Base-by-base conservation (phyloP, 2,888 invertebrate genomes). In the Ectobius pallidus region DNA sequence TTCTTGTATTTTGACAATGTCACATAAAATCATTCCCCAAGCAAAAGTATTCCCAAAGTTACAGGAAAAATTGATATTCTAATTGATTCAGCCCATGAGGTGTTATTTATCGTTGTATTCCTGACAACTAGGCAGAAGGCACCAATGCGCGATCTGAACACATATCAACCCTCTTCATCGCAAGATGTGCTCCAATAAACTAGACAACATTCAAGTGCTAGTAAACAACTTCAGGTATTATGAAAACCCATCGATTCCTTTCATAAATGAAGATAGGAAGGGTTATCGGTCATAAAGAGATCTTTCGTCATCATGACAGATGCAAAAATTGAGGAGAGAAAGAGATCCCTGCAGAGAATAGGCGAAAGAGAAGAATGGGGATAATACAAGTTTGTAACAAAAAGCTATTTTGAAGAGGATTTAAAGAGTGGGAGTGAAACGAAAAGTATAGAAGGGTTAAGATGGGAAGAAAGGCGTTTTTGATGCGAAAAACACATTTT, bases 401-500 rank as follows among this genome's bases (percentile, higher is more conserved):
- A 52, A 52, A 52, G 22, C 63, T 16, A 63, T 63, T 63, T 25
- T 63, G 63, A 63, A 63, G 63, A 63, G 63, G 63, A 63, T 63
- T 63, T 63, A 34, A 63, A 63, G 63, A 63, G 34, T 42, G 42
- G 42, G 63, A 42, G 42, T 63, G 42, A 22, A 63, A n/a, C n/a
- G 27, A 34, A 63, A 7, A 22, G 22, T 63, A 16, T 63, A 25
- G 42, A 63, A 63, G 16, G 63, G n/a, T 63, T 14, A 42, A 42
- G 22, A 39, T 63, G 20, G 63, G 42, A 25, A 14, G 42, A 63
- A 63, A 63, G 39, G 42, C 32, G 63, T 42, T 63, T 25, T 22
- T 20, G 63, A n/a, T 67, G 39, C 67, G 71, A 72, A 65, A 72
- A 72, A 72, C 71, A 72, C 67, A 67, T 72, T 72, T n/a, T 72